Evolutionary conservation across 1,140 invertebrate genomes (phyloP), one percentile per base, ranked within the genome.

Genomic region (Drosophila quadrilineata): DNA sequence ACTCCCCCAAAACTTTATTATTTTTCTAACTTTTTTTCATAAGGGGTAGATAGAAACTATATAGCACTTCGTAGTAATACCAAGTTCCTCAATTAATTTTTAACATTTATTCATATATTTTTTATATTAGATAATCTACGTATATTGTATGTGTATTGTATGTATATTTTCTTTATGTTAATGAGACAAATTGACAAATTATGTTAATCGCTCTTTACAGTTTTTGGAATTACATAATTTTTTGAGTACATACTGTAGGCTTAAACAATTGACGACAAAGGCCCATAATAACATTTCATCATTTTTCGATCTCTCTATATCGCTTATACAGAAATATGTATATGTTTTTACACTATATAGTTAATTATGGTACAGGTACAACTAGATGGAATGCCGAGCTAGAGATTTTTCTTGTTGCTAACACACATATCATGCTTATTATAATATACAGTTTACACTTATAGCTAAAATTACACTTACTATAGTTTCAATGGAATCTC

Each of bases 41-140:
- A n/a, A n/a, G n/a, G n/a, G n/a, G n/a, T n/a, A n/a, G n/a, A n/a
- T n/a, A n/a, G n/a, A n/a, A n/a, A n/a, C n/a, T n/a, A n/a, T n/a
- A n/a, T n/a, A n/a, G n/a, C n/a, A n/a, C n/a, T n/a, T n/a, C n/a
- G n/a, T n/a, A n/a, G n/a, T n/a, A n/a, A n/a, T n/a, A n/a, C n/a
- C n/a, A n/a, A n/a, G n/a, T n/a, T n/a, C n/a, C n/a, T n/a, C 16
- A 2, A 2, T 54, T 54, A 17, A 35, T 19, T 22, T 59, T 49
- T 76, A 71, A 71, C 68, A 84, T 80, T 84, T 76, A 84, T 76
- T 72, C 53, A 45, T 80, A 84, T 80, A 80, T 84, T 80, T 72
- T 76, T n/a, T n/a, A n/a, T n/a, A n/a, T n/a, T 84, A 56, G 41
- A 62, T 62, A 69, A 58, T 70, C 72, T 75, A 80, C 67, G 75